Evolutionary conservation across 2,888 invertebrate genomes (phyloP), one percentile per base, ranked within the genome.

Genomic region (Yponomeuta plumbellus): DNA sequence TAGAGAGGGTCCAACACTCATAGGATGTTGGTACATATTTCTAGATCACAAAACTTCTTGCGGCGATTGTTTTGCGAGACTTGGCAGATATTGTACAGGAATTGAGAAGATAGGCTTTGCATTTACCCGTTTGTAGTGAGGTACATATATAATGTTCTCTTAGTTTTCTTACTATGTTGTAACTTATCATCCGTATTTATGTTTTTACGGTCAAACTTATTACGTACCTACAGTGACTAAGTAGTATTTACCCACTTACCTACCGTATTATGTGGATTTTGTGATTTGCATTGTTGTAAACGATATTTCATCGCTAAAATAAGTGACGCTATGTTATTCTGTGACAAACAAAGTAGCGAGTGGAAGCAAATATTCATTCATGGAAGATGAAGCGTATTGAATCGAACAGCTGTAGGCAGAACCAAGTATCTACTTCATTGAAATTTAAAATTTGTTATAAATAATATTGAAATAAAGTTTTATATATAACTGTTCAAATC

Each of bases 311-410:
- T 17, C 44, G 44, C 44, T 52, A 52, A 52, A 52, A 52, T 52
- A 52, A 52, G 44, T 52, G 44, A 52, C 17, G 44, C 44, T 52
- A 17, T 52, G 44, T 52, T 52, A 52, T 52, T 6, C 44, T 52
- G 17, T 1, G 17, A 52, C 44, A 52, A 52, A 52, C 8, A 52
- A 52, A 52, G 44, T 17, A 13, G 17, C 44, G 17, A 17, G 17
- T 52, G 44, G 44, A 52, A 52, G 17, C 44, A 52, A 52, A 52
- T 52, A 52, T 52, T 52, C 44, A 44, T 44, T 44, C 44, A 52
- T 52, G 44, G 5, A 52, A 17, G 1, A 13, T 17, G 44, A 52
- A 52, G 44, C 44, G 17, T 52, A 17, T 17, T 52, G 17, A 52
- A 52, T 52, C 17, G 44, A 52, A 52, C 44, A 52, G 44, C 17